A percentile compares a stretch with the other conserved stretches of the same genome.
These are phyloP conservation scores for Tinea pellionella DNA, from an alignment of 2,888 invertebrate species.

Conservation along the genomic window DNA sequence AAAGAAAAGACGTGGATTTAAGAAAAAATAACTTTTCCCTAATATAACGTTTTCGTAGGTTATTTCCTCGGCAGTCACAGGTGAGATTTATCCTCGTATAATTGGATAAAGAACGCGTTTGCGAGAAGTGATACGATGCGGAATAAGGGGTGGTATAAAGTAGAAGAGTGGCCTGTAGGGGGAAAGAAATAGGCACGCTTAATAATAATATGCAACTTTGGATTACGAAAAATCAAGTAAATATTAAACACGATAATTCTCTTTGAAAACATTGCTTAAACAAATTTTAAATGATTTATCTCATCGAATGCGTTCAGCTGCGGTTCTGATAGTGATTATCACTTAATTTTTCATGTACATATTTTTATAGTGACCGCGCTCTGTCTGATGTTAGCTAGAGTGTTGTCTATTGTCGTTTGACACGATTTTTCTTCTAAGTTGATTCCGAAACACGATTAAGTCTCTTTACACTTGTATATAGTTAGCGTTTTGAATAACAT, in stretches of 20 bases:
- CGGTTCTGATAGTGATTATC: too few species aligned
- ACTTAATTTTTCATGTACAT: too few species aligned
- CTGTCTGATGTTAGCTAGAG: too few species aligned
- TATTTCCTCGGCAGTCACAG: slow-evolving; percentile 64
- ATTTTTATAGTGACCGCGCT: too few species aligned
- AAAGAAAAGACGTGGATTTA: slow-evolving; percentile 28
- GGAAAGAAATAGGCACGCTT: slow-evolving; percentile 21
- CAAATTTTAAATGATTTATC: too few species aligned
- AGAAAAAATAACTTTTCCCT: slow-evolving; percentile 46
- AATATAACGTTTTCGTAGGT: slow-evolving; percentile 49
- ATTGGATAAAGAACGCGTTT: slow-evolving; percentile 68
- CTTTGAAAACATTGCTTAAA: background rate
- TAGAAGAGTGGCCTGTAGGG: background rate
- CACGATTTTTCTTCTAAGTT: too few species aligned
- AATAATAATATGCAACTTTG: slow-evolving; percentile 32
- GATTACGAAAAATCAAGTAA: slow-evolving; percentile 15
- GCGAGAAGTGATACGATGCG: slow-evolving; percentile 60
- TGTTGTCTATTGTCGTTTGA: too few species aligned
- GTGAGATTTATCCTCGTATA: slow-evolving; percentile 69
- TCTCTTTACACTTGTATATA: too few species aligned
- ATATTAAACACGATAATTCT: background rate
- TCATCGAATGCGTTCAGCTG: too few species aligned
- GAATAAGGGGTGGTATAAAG: slow-evolving; percentile 35
- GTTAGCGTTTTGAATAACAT: too few species aligned
- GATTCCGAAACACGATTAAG: too few species aligned